A percentile compares a stretch with the other conserved stretches of the same genome.
Conservation (phyloP, 2,113 vertebrate genomes). For the Ploceus nigricollis region DNA sequence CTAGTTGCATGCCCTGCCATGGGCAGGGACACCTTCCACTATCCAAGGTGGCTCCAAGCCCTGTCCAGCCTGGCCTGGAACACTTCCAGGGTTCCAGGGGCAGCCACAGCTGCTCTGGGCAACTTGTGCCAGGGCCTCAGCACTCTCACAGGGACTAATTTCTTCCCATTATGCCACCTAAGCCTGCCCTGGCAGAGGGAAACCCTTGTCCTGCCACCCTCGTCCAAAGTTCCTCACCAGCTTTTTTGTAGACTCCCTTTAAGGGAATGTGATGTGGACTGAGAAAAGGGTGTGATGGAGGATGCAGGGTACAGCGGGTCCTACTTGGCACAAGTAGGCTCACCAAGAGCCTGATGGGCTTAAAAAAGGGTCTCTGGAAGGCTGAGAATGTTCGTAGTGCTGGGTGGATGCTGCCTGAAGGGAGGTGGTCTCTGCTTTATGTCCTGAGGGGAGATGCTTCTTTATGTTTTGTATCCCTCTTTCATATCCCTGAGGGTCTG, state of each 20-base stretch:
- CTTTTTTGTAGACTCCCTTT: neutral
- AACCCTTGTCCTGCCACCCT: neutral
- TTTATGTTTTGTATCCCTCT: neutral
- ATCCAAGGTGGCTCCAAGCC: accelerated
- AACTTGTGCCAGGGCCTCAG: accelerated
- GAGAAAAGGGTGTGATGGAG: neutral
- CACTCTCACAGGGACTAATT: neutral
- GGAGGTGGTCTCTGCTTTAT: accelerated
- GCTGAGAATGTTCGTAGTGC: neutral
- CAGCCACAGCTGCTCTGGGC: neutral
- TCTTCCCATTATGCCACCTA: neutral
- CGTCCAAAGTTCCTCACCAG: neutral
- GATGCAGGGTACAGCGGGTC: neutral
- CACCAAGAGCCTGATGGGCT: neutral
- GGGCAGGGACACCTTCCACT: neutral
- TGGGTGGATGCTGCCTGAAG: neutral
- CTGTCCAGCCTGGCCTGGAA: accelerated
- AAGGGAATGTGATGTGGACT: neutral
- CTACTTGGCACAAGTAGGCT: neutral
- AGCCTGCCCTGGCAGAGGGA: accelerated
- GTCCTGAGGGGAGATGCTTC: neutral
- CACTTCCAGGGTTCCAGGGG: neutral
- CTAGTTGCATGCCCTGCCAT: accelerated
- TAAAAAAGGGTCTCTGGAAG: neutral
- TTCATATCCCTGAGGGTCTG: neutral